Base-by-base conservation (phyloP, 2,888 invertebrate species). In the Cataglyphis cursor region DNA sequence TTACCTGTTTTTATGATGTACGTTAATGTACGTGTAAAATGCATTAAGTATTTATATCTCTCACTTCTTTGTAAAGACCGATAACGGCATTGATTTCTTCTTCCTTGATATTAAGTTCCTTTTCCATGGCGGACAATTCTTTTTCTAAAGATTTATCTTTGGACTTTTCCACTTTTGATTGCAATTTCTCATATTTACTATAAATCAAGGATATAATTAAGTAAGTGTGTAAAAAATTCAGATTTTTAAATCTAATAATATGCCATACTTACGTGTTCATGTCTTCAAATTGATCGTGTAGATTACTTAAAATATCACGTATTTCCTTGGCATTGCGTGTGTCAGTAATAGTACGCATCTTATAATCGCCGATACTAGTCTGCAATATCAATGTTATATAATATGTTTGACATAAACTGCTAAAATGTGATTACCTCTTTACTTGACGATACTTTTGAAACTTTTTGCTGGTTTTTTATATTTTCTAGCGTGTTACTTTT, bases 21-120 rank as follows among this genome's bases (percentile, higher is more conserved):
- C 38, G 21, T 70, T 80, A 54, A 76, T 38, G 5, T n/a, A 18
- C 24, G 15, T 35, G 18, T 12, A 0, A 12, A 82, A 57, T 59
- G 35, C 64, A 72, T 74, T 28, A 24, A 31, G 28, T 57, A 44
- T 24, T 41, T 57, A 24, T 76, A 35, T 1, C 24, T 57, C 78
- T 85, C 88, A 94, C 94, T 90, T 94, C 94, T 78, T 93, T 91
- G 74, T 93, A 94, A 6, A 95, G 90, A 84, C 89, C 88, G n/a
- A 93, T 87, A 24, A 95, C 90, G n/a, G 93, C 92, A 41, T 88
- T 92, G 41, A 95, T 93, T 88, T 94, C 94, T 62, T 93, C 92
- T 84, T 94, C 94, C 86, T 94, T 94, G 0, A 76, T 88, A 15
- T 83, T 87, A 0, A 94, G 87, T 48, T 93, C 91, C 73, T 90